Conservation (phyloP, 1,140 invertebrate genomes). For the Drosophila punjabiensis region DNA sequence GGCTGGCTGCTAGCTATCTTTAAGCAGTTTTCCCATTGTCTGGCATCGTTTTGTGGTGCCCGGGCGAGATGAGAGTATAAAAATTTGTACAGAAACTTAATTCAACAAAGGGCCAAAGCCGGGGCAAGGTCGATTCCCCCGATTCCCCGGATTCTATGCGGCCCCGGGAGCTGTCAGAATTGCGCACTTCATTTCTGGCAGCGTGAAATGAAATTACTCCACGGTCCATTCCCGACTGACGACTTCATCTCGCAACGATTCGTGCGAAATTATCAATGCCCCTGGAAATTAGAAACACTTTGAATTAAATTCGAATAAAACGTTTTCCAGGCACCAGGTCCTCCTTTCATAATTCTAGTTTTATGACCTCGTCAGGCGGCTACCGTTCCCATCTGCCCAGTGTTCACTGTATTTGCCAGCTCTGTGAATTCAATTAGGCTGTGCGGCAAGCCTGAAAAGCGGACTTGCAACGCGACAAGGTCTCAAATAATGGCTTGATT, state of each 20-base stretch:
- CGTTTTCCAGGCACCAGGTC: constrained; percentile 42
- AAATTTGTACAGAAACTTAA: constrained; percentile 76
- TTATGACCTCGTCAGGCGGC: constrained; percentile 43
- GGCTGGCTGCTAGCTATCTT: constrained; percentile 50
- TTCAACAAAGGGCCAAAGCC: constrained; percentile 58
- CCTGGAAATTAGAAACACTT: constrained; percentile 77
- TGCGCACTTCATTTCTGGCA: constrained; percentile 71
- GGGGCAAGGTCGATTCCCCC: constrained; percentile 8
- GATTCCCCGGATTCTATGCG: not conserved
- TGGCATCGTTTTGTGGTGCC: constrained; percentile 75
- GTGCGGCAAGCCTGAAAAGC: constrained; percentile 59
- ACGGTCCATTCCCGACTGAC: constrained; percentile 72
- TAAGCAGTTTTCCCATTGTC: constrained; percentile 73
- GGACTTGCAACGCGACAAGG: constrained; percentile 9
- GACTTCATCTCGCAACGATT: constrained; percentile 61
- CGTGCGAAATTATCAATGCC: constrained; percentile 58
- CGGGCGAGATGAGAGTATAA: constrained; percentile 65
- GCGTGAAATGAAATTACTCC: constrained; percentile 84
- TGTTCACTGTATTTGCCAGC: constrained; percentile 30
- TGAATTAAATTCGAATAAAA: constrained; percentile 83
- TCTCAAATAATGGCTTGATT: constrained; percentile 7
- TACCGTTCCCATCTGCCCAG: constrained; percentile 29
- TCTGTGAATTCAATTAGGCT: constrained; percentile 76
- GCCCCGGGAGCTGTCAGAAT: constrained; percentile 30
- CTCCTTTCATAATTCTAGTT: constrained; percentile 11